Base-by-base conservation (phyloP, 1,140 invertebrate genomes). In the Leptoteleia sp. region DNA sequence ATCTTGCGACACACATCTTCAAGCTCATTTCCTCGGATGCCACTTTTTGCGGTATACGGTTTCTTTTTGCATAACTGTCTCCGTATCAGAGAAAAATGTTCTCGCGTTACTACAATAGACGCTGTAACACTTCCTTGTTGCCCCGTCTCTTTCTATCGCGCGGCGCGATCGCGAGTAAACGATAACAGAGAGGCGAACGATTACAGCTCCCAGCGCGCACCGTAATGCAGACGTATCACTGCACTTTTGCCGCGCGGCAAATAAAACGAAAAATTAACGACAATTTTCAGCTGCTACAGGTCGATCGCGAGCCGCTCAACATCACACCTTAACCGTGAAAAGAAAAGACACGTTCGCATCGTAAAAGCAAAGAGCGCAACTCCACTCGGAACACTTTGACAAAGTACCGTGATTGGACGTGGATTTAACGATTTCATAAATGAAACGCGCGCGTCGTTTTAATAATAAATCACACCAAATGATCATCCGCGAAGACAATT, bases 31-130 rank as follows among this genome's bases (percentile, higher is more conserved):
- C 22, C 33, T 52, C 17, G 19, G 55, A 52, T 5, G 16, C 5
- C 7, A 16, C 19, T 55, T 55, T 68, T 68, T 57, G 47, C 9
- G 37, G 35, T n/a, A n/a, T 25, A 15, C 37, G 6, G n/a, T 72
- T 55, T 62, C 48, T 72, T 62, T 71, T 72, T 62, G 57, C 68
- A 70, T 62, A 55, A 72, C 57, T 47, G 57, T 72, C 68, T 64
- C 33, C 7, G 57, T 40, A 71, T 71, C 42, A 35, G 27, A 48
- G 57, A 72, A 72, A 72, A 62, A 72, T 47, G 43, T n/a, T 55
- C 37, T 54, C 38, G 31, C 17, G 12, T 37, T 55, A 55, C 40
- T 62, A 72, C 68, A 72, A 72, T 72, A 55, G 57, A 61, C 37
- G 35, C 17, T 40, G 55, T 72, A 62, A 64, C 40, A 72, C 48